A percentile compares a stretch with the other conserved stretches of the same genome.
Conservation (phyloP, 1,140 invertebrate genomes). For the Aphidius ervi region DNA sequence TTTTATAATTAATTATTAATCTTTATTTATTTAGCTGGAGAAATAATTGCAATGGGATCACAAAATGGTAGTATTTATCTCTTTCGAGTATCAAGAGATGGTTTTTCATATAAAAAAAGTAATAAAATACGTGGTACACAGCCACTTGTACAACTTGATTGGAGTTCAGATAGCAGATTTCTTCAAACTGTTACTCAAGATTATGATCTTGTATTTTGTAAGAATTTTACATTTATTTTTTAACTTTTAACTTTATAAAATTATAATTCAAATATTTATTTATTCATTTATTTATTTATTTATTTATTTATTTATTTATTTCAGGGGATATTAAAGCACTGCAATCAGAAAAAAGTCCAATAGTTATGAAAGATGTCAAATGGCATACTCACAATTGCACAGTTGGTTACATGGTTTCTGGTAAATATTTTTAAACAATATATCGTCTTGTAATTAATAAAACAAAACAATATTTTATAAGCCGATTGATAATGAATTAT, state of each 20-base stretch:
- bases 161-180: conserved; percentile 84
- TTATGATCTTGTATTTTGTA: conserved; percentile 87
- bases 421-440: conserved; percentile 48
- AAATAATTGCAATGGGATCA: conserved; percentile 84
- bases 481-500: neutral
- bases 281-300: no score
- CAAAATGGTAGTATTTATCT: conserved; percentile 84
- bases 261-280: neutral
- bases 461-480: neutral
- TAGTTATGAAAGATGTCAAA: conserved; percentile 84
- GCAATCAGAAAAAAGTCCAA: conserved; percentile 76
- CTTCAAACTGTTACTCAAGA: conserved; percentile 88
- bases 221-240: conserved; percentile 41
- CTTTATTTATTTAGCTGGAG: conserved; percentile 66
- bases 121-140: conserved; percentile 82
- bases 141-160: conserved; percentile 80
- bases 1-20: neutral
- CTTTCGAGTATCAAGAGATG: conserved; percentile 78
- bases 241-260: conserved; percentile 3
- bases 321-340: conserved; percentile 82
- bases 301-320: conserved; percentile 31
- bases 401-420: conserved; percentile 78
- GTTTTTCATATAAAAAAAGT: conserved; percentile 81
- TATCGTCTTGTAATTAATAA: neutral
- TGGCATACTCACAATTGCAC: conserved; percentile 83